Base-by-base conservation (phyloP, 2,113 vertebrate species). In the Myotis davidii region DNA sequence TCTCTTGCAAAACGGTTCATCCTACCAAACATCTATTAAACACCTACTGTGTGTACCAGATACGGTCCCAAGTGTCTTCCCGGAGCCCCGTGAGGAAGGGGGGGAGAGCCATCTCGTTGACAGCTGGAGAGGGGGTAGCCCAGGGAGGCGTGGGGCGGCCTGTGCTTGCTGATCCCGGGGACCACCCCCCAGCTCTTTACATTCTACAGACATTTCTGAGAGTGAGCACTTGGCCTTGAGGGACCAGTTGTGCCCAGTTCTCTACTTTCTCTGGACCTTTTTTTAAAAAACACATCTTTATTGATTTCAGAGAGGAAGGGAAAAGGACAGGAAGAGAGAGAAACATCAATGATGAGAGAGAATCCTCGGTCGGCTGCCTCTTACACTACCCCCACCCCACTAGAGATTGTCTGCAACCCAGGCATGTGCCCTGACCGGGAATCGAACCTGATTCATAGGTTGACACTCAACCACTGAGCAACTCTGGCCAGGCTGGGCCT, bases 141-240 rank as follows among this genome's bases (percentile, higher is more conserved):
- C 50, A 4, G 61, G 9, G 25, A 65, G 54, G 52, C 1, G 6
- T 4, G 39, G 25, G 50, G 17, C 13, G 39, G 74, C 32, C 27
- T 0, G 2, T 7, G 12, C 27, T n/a, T 18, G 54, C 20, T n/a
- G 14, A 21, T 29, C 32, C 37, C 39, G 17, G 39, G n/a, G 9
- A 42, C 42, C 5, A 0, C 25, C 23, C 23, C 25, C 18, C 16
- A 14, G 61, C n/a, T 25, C 69, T 50, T 59, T 29, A 27, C 20
- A 0, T 32, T 23, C 76, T 14, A 0, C 25, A 1, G 42, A 23
- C 23, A 7, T 17, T 74, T 32, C 64, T 32, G 37, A 72, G 72
- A 39, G 18, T 0, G 37, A 23, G 45, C 5, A 25, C 14, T 21
- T 29, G 65, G 4, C 74, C 6, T 34, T 81, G 9, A 48, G 54